phyloP scores from a whole-genome alignment of 2,797 vertebrate genomes.

The Gymnocypris eckloni region DNA sequence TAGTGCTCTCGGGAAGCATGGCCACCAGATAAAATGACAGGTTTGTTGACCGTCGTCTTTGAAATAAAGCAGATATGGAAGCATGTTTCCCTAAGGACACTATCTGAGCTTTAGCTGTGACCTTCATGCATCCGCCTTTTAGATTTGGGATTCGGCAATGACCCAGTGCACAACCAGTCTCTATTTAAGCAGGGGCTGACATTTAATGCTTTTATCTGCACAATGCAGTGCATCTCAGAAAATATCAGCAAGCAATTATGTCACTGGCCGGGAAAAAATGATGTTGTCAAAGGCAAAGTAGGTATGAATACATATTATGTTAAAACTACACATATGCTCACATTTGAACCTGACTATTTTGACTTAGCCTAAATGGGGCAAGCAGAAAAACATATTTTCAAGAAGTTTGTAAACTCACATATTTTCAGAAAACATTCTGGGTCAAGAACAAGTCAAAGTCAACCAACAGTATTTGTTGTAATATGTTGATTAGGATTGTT shows the following conservation, averaged over 20 bases:
- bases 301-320: conserved; percentile 21
- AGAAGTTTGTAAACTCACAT: background rate
- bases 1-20: conserved; percentile 10
- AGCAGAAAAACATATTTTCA: background rate
- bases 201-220: conserved; percentile 63
- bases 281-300: background rate
- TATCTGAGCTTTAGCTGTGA: conserved; percentile 54
- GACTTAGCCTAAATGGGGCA: background rate
- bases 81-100: conserved; percentile 45
- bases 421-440: background rate
- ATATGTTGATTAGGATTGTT: background rate
- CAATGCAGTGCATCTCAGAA: conserved; percentile 47
- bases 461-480: background rate
- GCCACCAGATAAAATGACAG: conserved; percentile 40
- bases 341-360: conserved; percentile 2
- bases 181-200: conserved; percentile 49
- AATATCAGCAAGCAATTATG: conserved; percentile 60
- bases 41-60: conserved; percentile 47
- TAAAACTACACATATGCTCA: background rate
- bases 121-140: conserved; percentile 56
- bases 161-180: conserved; percentile 45
- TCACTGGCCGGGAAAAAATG: conserved; percentile 33
- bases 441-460: background rate
- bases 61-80: conserved; percentile 45
- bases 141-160: conserved; percentile 55